A percentile compares a stretch with the other conserved stretches of the same genome.
phyloP scores from a whole-genome alignment of 2,888 invertebrate species.

The Emmelina monodactyla region DNA sequence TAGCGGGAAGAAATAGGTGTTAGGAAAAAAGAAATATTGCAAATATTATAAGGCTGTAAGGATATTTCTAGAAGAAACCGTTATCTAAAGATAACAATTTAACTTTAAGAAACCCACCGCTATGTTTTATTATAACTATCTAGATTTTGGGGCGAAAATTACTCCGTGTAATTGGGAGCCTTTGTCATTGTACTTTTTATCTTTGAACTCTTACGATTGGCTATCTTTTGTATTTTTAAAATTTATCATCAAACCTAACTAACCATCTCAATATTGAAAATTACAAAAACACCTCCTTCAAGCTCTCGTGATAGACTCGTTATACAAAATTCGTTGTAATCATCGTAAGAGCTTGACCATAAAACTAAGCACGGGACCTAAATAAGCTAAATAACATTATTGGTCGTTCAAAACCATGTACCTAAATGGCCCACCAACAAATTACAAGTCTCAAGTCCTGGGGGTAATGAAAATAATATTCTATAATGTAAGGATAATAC shows the following conservation, averaged over 20 bases:
- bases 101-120: no score
- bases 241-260: no score
- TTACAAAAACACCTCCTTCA: no score
- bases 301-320: slow-evolving; percentile 1
- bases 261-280: no score
- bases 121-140: no score
- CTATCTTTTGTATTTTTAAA: no score
- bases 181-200: no score
- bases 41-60: slow-evolving; percentile 13
- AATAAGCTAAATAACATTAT: slow-evolving; percentile 32
- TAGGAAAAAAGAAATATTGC: neutral
- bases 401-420: slow-evolving; percentile 21
- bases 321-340: neutral
- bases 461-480: slow-evolving; percentile 17
- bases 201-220: no score
- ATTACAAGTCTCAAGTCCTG: slow-evolving; percentile 31
- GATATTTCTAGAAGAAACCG: slow-evolving; percentile 3
- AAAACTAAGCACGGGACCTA: slow-evolving; percentile 12
- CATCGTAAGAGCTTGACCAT: slow-evolving; percentile 9
- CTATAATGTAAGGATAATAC: slow-evolving; percentile 1
- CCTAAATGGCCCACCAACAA: slow-evolving; percentile 26
- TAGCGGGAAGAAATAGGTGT: neutral
- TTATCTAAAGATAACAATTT: no score
- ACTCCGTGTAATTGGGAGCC: no score
- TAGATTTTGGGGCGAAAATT: no score